A percentile compares a stretch with the other conserved stretches of the same genome.
phyloP scores from a whole-genome alignment of 2,888 invertebrate species.

The Folsomia candida region DNA sequence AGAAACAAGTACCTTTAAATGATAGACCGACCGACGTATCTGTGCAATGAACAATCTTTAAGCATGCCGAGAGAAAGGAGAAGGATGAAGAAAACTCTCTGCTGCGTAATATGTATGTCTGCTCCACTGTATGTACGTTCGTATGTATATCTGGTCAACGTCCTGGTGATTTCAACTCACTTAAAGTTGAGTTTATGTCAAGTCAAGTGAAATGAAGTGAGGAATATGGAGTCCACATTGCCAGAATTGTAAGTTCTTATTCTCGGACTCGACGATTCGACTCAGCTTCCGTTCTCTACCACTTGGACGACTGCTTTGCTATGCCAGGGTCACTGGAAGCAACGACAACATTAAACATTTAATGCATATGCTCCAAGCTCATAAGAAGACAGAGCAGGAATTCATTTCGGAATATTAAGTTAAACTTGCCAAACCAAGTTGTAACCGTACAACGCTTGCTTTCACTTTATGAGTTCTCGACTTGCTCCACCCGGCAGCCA shows the following conservation, averaged over 20 bases:
- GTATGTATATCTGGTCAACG: background rate
- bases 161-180: background rate
- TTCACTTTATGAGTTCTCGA: background rate
- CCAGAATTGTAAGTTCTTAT: background rate
- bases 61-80: no score
- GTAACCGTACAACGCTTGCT: background rate
- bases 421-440: background rate
- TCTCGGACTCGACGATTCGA: background rate
- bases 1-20: slow-evolving; percentile 1
- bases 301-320: no score
- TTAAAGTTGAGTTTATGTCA: background rate
- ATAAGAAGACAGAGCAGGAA: background rate
- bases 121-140: background rate
- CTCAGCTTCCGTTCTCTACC: no score
- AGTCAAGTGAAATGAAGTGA: slow-evolving; percentile 5
- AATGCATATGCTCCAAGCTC: background rate
- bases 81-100: no score
- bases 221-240: background rate
- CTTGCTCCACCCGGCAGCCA: background rate
- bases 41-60: background rate
- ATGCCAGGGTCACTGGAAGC: no score
- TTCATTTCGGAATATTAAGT: no score
- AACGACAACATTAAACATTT: background rate
- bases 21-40: background rate
- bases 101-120: no score